Evolutionary conservation across 2,113 vertebrate genomes (phyloP).

Genomic region (Todiramphus saurophagus): DNA sequence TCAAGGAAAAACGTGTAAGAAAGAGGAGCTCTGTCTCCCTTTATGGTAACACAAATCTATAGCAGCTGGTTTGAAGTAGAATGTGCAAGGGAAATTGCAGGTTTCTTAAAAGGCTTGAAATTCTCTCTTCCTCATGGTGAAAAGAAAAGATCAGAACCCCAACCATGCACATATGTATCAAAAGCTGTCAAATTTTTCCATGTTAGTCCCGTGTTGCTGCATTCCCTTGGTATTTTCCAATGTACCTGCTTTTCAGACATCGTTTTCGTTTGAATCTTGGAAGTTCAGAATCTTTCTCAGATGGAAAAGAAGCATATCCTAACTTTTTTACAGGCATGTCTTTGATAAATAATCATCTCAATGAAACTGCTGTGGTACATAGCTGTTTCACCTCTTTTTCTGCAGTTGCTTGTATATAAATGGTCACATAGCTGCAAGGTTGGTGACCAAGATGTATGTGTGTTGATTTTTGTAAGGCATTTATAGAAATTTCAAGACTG

Average conservation of each 20-base stretch:
- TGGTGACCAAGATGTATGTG: background rate
- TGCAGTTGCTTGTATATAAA: background rate
- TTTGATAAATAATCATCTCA: background rate
- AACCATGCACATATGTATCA: background rate
- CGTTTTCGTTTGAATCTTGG: background rate
- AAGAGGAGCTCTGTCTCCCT: background rate
- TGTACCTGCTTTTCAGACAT: background rate
- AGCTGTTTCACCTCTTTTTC: background rate
- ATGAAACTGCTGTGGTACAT: background rate
- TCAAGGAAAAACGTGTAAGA: background rate
- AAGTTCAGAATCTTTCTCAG: background rate
- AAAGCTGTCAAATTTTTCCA: constrained; percentile 5
- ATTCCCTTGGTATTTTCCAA: background rate
- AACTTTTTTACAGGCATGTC: background rate
- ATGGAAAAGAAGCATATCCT: background rate
- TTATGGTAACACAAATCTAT: background rate
- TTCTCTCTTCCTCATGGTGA: background rate
- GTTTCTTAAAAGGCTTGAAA: background rate
- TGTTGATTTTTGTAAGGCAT: background rate
- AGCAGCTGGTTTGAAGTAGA: background rate
- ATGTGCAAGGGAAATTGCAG: background rate
- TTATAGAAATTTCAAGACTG: background rate
- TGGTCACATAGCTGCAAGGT: background rate
- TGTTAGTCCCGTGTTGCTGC: background rate
- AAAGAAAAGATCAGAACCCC: background rate